Evolutionary conservation across 2,888 invertebrate genomes (phyloP).

Genomic region (Vesta saturnalis): DNA sequence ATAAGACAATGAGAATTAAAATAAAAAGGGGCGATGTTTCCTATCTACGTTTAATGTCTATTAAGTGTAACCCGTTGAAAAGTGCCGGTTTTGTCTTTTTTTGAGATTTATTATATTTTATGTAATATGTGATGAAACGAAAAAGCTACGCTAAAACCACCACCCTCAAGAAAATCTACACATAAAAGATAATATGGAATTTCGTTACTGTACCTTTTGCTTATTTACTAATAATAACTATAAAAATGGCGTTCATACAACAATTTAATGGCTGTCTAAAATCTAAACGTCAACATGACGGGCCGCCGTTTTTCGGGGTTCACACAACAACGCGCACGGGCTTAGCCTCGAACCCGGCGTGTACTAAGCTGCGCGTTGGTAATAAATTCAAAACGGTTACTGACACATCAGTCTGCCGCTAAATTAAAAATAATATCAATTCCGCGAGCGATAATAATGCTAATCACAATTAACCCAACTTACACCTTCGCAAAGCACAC

Average conservation of each 20-base stretch:
- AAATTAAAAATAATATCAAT: constrained; percentile 21
- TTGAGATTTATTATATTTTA: background rate
- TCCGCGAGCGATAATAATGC: constrained; percentile 6
- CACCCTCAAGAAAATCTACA: constrained; percentile 17
- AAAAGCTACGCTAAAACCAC: constrained; percentile 2
- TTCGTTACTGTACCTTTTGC: constrained; percentile 41
- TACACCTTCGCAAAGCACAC: background rate
- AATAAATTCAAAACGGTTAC: constrained; percentile 29
- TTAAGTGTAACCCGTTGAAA: background rate
- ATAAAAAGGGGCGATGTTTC: background rate
- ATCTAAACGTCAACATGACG: constrained; percentile 67
- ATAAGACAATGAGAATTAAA: background rate
- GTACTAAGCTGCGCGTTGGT: constrained; percentile 33
- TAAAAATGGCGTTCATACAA: constrained; percentile 58
- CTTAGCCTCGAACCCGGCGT: constrained; percentile 56
- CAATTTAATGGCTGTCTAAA: constrained; percentile 41
- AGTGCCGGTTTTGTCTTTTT: constrained; percentile 6
- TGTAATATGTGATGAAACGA: background rate
- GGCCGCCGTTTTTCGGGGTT: constrained; percentile 73
- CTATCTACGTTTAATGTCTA: background rate
- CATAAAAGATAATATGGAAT: constrained; percentile 16
- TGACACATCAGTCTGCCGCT: constrained; percentile 28
- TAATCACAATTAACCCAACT: background rate
- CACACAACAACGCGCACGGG: constrained; percentile 83
- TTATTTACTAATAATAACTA: constrained; percentile 48